A percentile compares a stretch with the other conserved stretches of the same genome.
These are phyloP conservation scores for Tenebrio molitor DNA, from an alignment of 1,140 invertebrate species.

Conservation along the genomic window DNA sequence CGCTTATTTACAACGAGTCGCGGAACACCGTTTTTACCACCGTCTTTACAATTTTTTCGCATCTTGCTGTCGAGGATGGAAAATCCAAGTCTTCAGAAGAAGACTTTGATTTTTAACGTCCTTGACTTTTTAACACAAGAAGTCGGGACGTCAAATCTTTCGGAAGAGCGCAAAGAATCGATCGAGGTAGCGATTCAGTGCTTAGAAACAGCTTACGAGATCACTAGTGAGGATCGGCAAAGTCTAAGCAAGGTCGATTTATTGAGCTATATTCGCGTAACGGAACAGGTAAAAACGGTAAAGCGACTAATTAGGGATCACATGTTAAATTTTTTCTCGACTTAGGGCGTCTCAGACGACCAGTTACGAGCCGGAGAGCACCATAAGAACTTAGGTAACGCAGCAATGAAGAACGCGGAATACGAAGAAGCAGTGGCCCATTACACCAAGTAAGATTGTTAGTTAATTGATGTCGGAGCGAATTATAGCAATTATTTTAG, in stretches of 20 bases:
- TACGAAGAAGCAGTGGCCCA: constrained; percentile 84
- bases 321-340: constrained; percentile 20
- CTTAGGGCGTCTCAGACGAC: constrained; percentile 63
- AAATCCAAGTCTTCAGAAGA: not conserved
- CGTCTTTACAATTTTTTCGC: too few species aligned
- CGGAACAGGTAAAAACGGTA: constrained; percentile 25
- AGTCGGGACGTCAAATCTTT: not conserved
- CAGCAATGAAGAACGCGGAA: constrained; percentile 85
- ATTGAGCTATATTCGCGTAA: constrained; percentile 51
- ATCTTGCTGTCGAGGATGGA: too few species aligned
- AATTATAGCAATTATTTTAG: constrained; percentile 65
- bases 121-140: constrained; percentile 11
- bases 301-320: not conserved
- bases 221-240: constrained; percentile 31
- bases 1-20: too few species aligned
- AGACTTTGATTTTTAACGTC: constrained; percentile 18
- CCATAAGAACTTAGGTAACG: constrained; percentile 89
- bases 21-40: too few species aligned
- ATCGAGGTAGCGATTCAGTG: constrained; percentile 84
- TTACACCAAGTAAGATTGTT: constrained; percentile 78
- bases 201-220: constrained; percentile 78
- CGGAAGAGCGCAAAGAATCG: constrained; percentile 70
- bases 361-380: constrained; percentile 78
- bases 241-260: constrained; percentile 54
- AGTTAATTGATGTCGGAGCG: too few species aligned